Evolutionary conservation across 1,140 invertebrate genomes (phyloP).

Genomic region (Hyphantria cunea): DNA sequence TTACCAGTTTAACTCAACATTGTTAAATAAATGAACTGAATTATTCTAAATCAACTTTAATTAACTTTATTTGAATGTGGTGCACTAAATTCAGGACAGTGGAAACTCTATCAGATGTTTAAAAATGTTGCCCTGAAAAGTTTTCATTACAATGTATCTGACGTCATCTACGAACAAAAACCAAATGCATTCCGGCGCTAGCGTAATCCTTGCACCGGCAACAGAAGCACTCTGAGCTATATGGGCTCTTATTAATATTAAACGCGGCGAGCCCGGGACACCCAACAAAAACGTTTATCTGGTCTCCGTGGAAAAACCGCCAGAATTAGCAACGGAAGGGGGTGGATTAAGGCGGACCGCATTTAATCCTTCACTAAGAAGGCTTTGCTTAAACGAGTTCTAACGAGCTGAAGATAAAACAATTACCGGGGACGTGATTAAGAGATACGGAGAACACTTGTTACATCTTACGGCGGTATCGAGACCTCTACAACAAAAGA

Average conservation of each 20-base stretch:
- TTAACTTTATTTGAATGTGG: conserved; percentile 4
- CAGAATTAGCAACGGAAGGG: conserved; percentile 76
- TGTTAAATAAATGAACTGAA: conserved; percentile 37
- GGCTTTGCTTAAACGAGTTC: conserved; percentile 81
- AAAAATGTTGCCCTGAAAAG: conserved; percentile 35
- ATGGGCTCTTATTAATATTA: conserved; percentile 76
- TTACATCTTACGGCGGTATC: conserved; percentile 66
- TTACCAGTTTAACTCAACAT: conserved; percentile 44
- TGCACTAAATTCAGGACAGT: conserved; percentile 13
- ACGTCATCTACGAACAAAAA: conserved; percentile 49
- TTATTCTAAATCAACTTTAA: conserved; percentile 44
- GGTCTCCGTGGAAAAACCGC: conserved; percentile 75
- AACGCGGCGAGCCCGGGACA: too few species aligned
- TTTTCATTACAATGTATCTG: conserved; percentile 51
- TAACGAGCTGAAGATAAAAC: conserved; percentile 82
- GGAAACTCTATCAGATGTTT: conserved; percentile 4
- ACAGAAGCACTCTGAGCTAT: conserved; percentile 63
- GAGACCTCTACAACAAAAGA: neutral
- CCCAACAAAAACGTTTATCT: too few species aligned
- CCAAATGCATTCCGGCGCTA: conserved; percentile 56
- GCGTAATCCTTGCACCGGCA: conserved; percentile 67
- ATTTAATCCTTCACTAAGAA: conserved; percentile 81
- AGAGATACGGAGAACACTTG: conserved; percentile 79
- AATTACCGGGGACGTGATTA: conserved; percentile 79
- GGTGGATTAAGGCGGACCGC: conserved; percentile 78